phyloP scores from a whole-genome alignment of 2,888 invertebrate species.

The Acleris emargana region DNA sequence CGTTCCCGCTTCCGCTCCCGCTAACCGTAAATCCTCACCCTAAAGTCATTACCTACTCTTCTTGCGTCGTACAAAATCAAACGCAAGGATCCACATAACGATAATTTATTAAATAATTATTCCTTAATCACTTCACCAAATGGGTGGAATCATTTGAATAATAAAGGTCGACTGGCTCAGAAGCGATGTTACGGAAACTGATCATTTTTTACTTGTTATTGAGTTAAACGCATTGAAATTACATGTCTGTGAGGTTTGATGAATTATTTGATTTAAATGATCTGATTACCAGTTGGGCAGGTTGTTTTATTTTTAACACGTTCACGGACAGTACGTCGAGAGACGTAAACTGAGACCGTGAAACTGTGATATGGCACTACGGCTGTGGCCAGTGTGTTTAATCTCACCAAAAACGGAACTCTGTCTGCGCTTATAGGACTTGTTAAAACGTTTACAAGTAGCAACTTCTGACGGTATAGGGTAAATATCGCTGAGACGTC shows the following conservation, averaged over 20 bases:
- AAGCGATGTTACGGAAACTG: conserved; percentile 20
- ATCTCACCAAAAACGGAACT: too few species aligned
- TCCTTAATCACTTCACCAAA: conserved; percentile 25
- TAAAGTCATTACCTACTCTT: conserved; percentile 17
- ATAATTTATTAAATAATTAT: conserved; percentile 29
- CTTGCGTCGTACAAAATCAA: conserved; percentile 21
- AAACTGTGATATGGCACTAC: too few species aligned
- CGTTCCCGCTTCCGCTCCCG: conserved; percentile 19
- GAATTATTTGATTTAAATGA: conserved; percentile 1
- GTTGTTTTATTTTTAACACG: too few species aligned
- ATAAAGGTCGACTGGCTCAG: conserved; percentile 21
- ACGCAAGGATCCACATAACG: conserved; percentile 9
- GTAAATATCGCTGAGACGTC: too few species aligned
- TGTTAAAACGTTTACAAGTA: too few species aligned
- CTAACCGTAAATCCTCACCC: neutral
- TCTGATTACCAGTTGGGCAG: too few species aligned
- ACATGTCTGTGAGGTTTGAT: conserved; percentile 17
- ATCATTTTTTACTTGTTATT: conserved; percentile 20
- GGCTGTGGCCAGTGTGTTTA: too few species aligned
- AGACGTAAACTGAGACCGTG: too few species aligned
- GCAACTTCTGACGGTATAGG: too few species aligned
- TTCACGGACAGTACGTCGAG: too few species aligned
- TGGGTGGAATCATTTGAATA: conserved; percentile 20
- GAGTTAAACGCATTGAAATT: neutral
- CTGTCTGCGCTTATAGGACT: too few species aligned